phyloP scores from a whole-genome alignment of 2,113 vertebrate species.

The Semnornis frantzii region DNA sequence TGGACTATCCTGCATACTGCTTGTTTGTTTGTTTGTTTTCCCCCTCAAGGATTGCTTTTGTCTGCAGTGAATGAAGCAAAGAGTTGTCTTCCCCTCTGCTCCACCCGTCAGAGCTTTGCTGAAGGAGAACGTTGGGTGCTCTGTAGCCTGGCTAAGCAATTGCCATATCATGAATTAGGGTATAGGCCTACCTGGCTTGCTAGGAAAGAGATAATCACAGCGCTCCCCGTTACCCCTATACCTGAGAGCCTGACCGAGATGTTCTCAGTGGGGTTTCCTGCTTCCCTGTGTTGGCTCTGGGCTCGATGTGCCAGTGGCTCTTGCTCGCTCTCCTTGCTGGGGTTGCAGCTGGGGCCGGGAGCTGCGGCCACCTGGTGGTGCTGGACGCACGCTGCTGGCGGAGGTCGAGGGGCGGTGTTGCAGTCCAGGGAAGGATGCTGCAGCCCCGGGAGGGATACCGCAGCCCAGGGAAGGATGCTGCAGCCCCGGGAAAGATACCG shows the following conservation, averaged over 20 bases:
- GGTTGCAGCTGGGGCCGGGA: background rate
- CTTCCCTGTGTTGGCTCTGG: background rate
- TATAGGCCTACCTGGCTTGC: background rate
- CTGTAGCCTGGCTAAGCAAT: background rate
- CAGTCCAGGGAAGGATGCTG: too few species aligned
- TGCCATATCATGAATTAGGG: background rate
- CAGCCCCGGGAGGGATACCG: background rate
- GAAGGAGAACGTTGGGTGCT: background rate
- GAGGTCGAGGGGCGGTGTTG: too few species aligned
- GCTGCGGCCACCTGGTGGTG: too few species aligned
- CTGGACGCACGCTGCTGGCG: too few species aligned
- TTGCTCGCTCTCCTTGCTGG: background rate
- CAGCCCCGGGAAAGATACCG: background rate
- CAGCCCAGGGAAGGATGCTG: background rate
- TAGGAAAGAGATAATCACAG: background rate
- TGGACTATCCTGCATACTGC: background rate
- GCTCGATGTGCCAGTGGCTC: rapidly evolving
- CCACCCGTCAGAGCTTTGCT: background rate
- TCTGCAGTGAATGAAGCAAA: background rate
- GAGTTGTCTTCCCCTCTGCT: background rate
- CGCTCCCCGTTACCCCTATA: background rate
- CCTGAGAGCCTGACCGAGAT: background rate
- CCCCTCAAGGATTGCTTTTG: background rate
- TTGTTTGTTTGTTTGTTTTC: too few species aligned
- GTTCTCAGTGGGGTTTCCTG: rapidly evolving